Conservation (phyloP, 2,888 invertebrate genomes). For the Leptopilina myrica region DNA sequence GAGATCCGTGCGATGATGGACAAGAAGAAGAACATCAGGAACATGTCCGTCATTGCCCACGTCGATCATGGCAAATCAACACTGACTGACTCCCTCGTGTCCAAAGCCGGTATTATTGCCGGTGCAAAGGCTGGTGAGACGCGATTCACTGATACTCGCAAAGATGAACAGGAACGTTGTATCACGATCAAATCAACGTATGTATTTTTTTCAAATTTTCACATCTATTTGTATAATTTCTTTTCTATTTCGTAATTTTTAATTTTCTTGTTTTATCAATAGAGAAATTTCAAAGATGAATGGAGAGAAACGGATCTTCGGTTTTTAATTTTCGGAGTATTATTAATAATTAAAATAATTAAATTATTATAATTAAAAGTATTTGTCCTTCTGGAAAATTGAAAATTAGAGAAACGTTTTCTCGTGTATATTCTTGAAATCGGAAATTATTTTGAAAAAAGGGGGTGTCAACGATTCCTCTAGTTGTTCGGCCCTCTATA, state of each 20-base stretch:
- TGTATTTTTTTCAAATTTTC: slow-evolving; percentile 73
- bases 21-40: slow-evolving; percentile 99
- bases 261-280: background rate
- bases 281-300: slow-evolving; percentile 38
- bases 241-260: background rate
- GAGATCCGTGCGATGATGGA: slow-evolving; percentile 99
- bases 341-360: too few species aligned
- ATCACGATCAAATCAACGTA: slow-evolving; percentile 99
- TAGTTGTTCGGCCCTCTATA: slow-evolving; percentile 1
- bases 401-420: too few species aligned
- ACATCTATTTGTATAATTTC: too few species aligned
- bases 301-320: background rate
- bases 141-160: slow-evolving; percentile 99
- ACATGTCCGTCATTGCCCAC: slow-evolving; percentile 99
- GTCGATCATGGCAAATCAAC: slow-evolving; percentile 99
- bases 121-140: slow-evolving; percentile 99
- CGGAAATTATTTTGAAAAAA: too few species aligned
- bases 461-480: too few species aligned
- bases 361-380: too few species aligned
- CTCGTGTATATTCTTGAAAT: too few species aligned
- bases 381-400: slow-evolving; percentile 13
- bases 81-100: slow-evolving; percentile 98
- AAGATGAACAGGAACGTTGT: slow-evolving; percentile 99
- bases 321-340: too few species aligned
- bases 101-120: slow-evolving; percentile 99